Conservation (phyloP, 1,140 invertebrate species). For the Hylaeus volcanicus region DNA sequence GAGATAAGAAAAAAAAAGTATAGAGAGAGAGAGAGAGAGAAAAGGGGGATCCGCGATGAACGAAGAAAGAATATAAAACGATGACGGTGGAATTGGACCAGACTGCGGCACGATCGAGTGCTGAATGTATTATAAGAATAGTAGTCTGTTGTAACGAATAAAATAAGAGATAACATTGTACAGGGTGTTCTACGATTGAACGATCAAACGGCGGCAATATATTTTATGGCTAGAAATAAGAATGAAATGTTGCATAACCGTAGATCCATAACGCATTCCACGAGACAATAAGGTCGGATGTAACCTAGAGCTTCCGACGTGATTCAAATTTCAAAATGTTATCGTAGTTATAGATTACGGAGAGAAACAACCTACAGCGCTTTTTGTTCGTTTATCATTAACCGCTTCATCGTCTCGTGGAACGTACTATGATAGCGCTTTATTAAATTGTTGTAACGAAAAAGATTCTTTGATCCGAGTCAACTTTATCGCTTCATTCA, state of each 20-base stretch:
- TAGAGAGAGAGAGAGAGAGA: too few species aligned
- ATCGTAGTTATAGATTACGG: too few species aligned
- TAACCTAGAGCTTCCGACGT: neutral
- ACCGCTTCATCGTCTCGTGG: too few species aligned
- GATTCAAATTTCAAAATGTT: neutral
- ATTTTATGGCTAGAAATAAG: neutral
- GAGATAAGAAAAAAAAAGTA: neutral
- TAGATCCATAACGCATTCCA: neutral
- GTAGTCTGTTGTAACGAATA: constrained; percentile 42
- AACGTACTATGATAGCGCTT: too few species aligned
- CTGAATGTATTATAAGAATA: constrained; percentile 39
- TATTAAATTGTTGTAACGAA: too few species aligned
- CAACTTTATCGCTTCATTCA: too few species aligned
- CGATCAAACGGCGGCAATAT: neutral
- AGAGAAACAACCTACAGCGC: too few species aligned
- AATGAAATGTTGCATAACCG: neutral
- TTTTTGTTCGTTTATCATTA: too few species aligned
- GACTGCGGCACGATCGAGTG: constrained; percentile 29
- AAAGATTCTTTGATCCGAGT: too few species aligned
- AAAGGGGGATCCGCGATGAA: neutral
- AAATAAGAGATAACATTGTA: constrained; percentile 15
- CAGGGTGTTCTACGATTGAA: constrained; percentile 15
- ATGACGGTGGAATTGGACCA: constrained; percentile 38
- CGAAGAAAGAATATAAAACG: neutral
- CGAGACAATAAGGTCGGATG: neutral